Conservation (phyloP, 2,113 vertebrate genomes). For the Brachyhypopomus occidentalis region DNA sequence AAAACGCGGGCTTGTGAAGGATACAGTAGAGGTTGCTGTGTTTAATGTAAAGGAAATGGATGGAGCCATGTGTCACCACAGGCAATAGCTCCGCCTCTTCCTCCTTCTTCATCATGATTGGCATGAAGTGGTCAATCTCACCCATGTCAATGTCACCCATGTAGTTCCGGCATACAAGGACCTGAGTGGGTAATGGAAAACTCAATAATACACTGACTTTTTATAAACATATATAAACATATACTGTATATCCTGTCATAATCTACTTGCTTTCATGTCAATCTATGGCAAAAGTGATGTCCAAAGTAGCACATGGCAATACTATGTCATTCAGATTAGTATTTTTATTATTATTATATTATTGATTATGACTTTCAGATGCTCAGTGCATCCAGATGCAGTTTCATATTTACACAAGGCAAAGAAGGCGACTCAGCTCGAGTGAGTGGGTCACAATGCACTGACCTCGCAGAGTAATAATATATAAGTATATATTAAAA, state of each 20-base stretch:
- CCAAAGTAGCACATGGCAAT: not conserved
- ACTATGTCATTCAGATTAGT: not conserved
- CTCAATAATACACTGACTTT: too few species aligned
- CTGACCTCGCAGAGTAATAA: slow-evolving; percentile 7
- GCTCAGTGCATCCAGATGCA: not conserved
- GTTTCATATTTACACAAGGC: slow-evolving; percentile 8
- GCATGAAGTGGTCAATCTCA: slow-evolving; percentile 80
- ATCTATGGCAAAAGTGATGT: not conserved
- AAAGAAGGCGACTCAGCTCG: slow-evolving; percentile 22
- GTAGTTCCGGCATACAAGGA: slow-evolving; percentile 80
- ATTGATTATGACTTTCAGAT: not conserved
- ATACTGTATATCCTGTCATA: too few species aligned
- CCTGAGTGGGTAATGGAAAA: slow-evolving; percentile 59
- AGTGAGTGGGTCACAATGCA: slow-evolving; percentile 18
- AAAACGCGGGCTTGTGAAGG: slow-evolving; percentile 51
- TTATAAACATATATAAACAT: too few species aligned
- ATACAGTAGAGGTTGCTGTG: slow-evolving; percentile 83
- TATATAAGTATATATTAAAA: not conserved
- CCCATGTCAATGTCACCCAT: slow-evolving; percentile 79
- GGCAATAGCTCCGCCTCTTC: slow-evolving; percentile 76
- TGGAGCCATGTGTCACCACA: slow-evolving; percentile 69
- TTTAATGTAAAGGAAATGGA: slow-evolving; percentile 81
- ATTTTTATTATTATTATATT: too few species aligned
- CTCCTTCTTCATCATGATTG: slow-evolving; percentile 77
- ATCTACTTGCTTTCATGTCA: too few species aligned